Base-by-base conservation (phyloP, 2,888 invertebrate genomes). In the Latrodectus hesperus region DNA sequence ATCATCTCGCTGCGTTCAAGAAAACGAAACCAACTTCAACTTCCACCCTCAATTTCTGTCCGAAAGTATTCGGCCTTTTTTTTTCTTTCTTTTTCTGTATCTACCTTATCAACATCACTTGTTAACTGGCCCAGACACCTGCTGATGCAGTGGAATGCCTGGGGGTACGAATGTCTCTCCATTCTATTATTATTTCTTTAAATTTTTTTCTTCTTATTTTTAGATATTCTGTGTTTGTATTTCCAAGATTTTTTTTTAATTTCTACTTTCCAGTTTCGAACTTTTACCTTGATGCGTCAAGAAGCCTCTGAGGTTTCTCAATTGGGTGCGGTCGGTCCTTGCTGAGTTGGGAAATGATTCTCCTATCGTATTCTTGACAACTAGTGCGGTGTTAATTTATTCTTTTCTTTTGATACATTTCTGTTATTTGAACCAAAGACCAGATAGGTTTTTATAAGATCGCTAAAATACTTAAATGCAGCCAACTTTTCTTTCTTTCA, bases 1-100 rank as follows among this genome's bases (percentile, higher is more conserved):
- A 60, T 60, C 60, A 60, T 60, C 60, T 3, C n/a, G n/a, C 38
- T 6, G 60, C n/a, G 60, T 12, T 60, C 6, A 60, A n/a, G n/a
- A 60, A 60, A 60, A 60, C n/a, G 60, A 60, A 60, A 60, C 60
- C 60, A 60, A 60, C 60, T 60, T 16, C 38, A 38, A 10, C 10
- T 60, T 60, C 60, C 60, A 60, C 60, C 60, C 60, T 16, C 60
- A 60, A 60, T 60, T 60, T 60, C 60, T 60, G 60, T 12, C 60
- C 60, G n/a, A 12, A 60, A 16, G 60, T 60, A n/a, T 60, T 60
- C 60, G 0, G 16, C 60, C 60, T 60, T n/a, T 60, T 60, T 60
- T 55, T 60, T 60, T 60, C 6, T 14, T 60, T 16, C 5, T 16
- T 16, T 16, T 14, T 60, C 10, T 60, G 12, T 12, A 16, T n/a